phyloP scores from a whole-genome alignment of 2,113 vertebrate species.

The Psittacula cyanocephala region DNA sequence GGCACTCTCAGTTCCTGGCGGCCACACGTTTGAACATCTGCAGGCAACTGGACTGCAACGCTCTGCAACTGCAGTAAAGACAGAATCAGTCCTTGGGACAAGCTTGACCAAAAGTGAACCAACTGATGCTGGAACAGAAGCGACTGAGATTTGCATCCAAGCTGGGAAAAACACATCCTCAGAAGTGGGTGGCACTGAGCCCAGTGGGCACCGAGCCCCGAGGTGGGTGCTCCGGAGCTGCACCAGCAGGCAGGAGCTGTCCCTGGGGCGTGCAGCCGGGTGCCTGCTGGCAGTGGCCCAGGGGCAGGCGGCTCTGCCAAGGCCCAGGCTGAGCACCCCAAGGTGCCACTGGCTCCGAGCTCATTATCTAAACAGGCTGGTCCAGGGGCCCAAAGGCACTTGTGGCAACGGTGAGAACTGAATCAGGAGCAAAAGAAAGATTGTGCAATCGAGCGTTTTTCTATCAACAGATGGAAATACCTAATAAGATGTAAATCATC shows the following conservation, averaged over 20 bases:
- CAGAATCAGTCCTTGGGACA: neutral
- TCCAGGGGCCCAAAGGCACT: neutral
- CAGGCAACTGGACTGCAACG: neutral
- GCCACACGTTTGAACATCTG: neutral
- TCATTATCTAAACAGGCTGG: neutral
- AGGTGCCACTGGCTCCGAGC: neutral
- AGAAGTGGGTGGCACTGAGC: neutral
- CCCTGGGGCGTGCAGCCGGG: accelerated
- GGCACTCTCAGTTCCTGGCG: accelerated
- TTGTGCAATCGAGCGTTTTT: neutral
- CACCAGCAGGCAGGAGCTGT: neutral
- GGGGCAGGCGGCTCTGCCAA: neutral
- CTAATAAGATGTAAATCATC: constrained; percentile 35
- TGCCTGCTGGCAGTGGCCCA: neutral
- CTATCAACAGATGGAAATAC: constrained; percentile 26
- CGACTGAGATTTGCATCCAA: neutral
- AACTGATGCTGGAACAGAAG: neutral
- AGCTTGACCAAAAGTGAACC: neutral
- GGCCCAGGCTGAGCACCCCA: neutral
- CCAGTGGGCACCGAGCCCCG: neutral
- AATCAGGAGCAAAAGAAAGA: neutral
- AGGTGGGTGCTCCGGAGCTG: neutral
- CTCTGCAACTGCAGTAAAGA: accelerated
- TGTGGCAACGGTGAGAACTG: neutral
- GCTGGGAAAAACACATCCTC: neutral